Conservation (phyloP, 1,140 invertebrate species). For the Agrilus planipennis region DNA sequence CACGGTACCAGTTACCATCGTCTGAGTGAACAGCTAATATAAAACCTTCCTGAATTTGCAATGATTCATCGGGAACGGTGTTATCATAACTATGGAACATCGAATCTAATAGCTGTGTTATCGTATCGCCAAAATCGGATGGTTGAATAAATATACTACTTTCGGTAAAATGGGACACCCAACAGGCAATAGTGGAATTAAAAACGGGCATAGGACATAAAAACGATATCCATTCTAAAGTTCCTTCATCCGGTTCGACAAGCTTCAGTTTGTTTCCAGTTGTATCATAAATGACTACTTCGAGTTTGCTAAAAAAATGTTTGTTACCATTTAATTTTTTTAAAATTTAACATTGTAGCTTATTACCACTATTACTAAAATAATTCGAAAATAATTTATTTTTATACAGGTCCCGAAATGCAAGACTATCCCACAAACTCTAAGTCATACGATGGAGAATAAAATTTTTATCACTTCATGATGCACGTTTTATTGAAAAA, state of each 20-base stretch:
- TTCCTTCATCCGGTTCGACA: constrained; percentile 35
- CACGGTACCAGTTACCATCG: constrained; percentile 58
- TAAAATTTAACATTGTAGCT: too few species aligned
- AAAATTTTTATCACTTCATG: too few species aligned
- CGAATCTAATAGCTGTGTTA: constrained; percentile 37
- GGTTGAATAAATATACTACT: constrained; percentile 46
- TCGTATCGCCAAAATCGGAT: constrained; percentile 29
- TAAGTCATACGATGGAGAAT: too few species aligned
- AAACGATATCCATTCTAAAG: constrained; percentile 37
- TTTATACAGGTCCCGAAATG: too few species aligned
- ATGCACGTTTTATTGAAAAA: too few species aligned
- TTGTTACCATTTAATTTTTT: not conserved
- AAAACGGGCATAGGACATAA: constrained; percentile 45
- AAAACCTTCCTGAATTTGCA: constrained; percentile 31
- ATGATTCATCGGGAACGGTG: constrained; percentile 28
- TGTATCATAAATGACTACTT: constrained; percentile 42
- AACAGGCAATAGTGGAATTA: constrained; percentile 38
- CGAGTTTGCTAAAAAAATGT: constrained; percentile 37
- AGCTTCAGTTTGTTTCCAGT: constrained; percentile 45
- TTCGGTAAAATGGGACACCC: constrained; percentile 36
- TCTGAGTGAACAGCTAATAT: constrained; percentile 47
- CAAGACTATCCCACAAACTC: too few species aligned
- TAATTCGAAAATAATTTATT: too few species aligned
- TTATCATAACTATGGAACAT: constrained; percentile 46
- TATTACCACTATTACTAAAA: too few species aligned